Conservation (phyloP, 1,140 invertebrate genomes). For the Andrena cerasifolii region DNA sequence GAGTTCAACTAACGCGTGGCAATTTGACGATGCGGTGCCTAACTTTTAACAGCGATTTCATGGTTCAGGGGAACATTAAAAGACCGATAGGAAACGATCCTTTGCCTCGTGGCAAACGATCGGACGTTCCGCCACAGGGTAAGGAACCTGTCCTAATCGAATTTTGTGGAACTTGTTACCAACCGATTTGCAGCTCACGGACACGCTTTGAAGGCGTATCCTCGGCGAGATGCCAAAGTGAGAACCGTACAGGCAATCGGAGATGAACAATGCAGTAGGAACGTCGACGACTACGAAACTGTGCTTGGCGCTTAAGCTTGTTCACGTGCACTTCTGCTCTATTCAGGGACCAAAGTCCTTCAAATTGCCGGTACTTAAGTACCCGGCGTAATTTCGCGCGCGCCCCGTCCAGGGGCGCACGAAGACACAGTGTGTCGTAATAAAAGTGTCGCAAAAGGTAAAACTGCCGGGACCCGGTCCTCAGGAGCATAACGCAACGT, state of each 20-base stretch:
- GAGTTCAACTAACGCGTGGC: too few species aligned
- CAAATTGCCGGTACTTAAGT: constrained; percentile 19
- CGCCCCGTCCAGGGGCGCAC: constrained; percentile 9
- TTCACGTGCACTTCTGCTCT: neutral
- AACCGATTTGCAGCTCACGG: constrained; percentile 53
- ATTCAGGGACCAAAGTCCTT: neutral
- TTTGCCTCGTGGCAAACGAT: constrained; percentile 48
- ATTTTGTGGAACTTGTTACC: constrained; percentile 75
- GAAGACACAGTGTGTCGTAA: constrained; percentile 20
- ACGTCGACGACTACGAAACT: constrained; percentile 37
- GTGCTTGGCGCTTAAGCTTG: constrained; percentile 25
- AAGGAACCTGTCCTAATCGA: constrained; percentile 69
- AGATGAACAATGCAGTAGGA: constrained; percentile 52
- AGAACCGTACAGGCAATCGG: constrained; percentile 36
- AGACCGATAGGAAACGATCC: neutral
- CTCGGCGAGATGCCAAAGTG: constrained; percentile 26
- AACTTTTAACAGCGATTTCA: constrained; percentile 9
- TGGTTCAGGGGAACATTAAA: constrained; percentile 18
- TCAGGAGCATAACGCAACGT: constrained; percentile 25
- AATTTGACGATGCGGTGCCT: too few species aligned
- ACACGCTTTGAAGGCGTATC: constrained; percentile 53
- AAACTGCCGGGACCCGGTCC: constrained; percentile 42
- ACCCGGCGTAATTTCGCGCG: constrained; percentile 14
- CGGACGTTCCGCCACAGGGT: constrained; percentile 48
- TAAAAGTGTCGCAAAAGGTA: constrained; percentile 32